A percentile compares a stretch with the other conserved stretches of the same genome.
Conservation (phyloP, 2,113 vertebrate genomes). For the Urocolius indicus region DNA sequence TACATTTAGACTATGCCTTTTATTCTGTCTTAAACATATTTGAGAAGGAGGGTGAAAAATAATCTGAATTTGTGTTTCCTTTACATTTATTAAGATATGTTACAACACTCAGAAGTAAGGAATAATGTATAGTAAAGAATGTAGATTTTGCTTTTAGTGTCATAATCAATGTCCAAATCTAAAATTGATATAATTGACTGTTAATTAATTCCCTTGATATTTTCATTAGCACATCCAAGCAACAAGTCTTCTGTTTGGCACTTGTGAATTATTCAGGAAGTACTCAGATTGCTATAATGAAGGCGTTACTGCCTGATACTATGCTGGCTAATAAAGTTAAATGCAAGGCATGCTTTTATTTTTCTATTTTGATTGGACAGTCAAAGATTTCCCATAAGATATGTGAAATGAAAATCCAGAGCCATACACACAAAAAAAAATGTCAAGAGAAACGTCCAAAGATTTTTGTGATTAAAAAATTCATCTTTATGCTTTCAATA, state of each 20-base stretch:
- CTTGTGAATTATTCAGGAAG: conserved; percentile 85
- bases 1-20: not conserved
- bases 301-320: conserved; percentile 67
- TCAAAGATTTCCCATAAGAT: conserved; percentile 32
- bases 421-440: not conserved
- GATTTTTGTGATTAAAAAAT: not conserved
- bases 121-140: conserved; percentile 23
- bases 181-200: conserved; percentile 92
- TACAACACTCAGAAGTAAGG: not conserved
- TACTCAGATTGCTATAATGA: conserved; percentile 76
- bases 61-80: conserved; percentile 29
- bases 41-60: conserved; percentile 37
- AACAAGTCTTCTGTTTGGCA: conserved; percentile 84
- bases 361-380: conserved; percentile 5
- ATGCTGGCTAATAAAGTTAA: conserved; percentile 64
- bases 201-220: conserved; percentile 95
- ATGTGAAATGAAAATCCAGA: not conserved
- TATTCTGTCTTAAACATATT: conserved; percentile 35
- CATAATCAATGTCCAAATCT: conserved; percentile 84
- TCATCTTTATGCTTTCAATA: not conserved
- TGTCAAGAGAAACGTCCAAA: not conserved
- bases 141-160: conserved; percentile 75
- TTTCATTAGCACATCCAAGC: conserved; percentile 87
- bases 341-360: conserved; percentile 55
- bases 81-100: conserved; percentile 37